Percentiles rank a stretch among this genome's conserved stretches.
phyloP scores from a whole-genome alignment of 2,113 vertebrate genomes.

The Amia ocellicauda region DNA sequence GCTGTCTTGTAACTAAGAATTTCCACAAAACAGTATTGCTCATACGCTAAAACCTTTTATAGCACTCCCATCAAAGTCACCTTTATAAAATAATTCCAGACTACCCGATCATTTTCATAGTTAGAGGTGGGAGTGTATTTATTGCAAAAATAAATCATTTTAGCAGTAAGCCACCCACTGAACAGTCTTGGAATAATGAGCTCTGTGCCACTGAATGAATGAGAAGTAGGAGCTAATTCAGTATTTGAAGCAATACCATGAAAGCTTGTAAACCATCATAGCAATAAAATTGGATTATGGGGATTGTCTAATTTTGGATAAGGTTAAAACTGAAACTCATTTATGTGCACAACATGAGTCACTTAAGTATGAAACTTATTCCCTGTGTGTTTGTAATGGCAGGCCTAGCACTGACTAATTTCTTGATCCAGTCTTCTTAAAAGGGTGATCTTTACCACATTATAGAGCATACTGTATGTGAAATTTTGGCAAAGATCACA shows the following conservation, averaged over 20 bases:
- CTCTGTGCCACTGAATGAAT: constrained; percentile 23
- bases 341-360: constrained; percentile 3
- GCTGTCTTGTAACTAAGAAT: too few species aligned
- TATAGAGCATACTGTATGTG: constrained; percentile 3
- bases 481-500: neutral
- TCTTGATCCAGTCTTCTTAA: neutral
- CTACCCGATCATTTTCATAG: constrained; percentile 17
- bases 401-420: neutral
- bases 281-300: constrained; percentile 33
- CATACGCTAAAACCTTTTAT: constrained; percentile 40
- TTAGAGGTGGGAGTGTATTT: constrained; percentile 32
- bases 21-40: too few species aligned
- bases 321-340: constrained; percentile 18
- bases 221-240: constrained; percentile 30
- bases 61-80: constrained; percentile 53
- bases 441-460: neutral
- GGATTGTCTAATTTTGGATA: constrained; percentile 21
- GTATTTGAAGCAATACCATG: constrained; percentile 32
- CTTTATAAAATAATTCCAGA: constrained; percentile 38
- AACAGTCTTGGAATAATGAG: constrained; percentile 33
- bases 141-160: constrained; percentile 46
- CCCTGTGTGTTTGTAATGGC: neutral
- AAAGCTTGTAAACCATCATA: constrained; percentile 25
- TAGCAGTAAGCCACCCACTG: constrained; percentile 38
- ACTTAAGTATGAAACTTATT: neutral